Evolutionary conservation across 2,888 invertebrate species (phyloP).

Genomic region (Clistopyga incitator): DNA sequence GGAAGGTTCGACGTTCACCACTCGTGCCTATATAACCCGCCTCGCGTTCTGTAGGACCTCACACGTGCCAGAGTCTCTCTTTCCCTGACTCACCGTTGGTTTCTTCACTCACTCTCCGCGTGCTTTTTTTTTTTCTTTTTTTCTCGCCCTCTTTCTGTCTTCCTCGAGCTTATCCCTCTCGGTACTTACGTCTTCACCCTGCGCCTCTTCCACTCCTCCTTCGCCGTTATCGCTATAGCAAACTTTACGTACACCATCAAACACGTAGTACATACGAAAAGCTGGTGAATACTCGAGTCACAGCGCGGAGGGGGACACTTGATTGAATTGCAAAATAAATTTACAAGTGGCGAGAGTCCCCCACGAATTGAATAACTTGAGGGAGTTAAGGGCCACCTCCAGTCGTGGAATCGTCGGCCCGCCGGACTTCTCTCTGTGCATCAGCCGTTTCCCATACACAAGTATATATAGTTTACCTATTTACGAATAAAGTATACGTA

Average conservation of each 20-base stretch:
- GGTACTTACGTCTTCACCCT: constrained; percentile 44
- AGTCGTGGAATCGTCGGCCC: constrained; percentile 55
- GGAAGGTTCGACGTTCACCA: constrained; percentile 43
- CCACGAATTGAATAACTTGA: constrained; percentile 76
- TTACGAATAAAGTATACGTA: constrained; percentile 38
- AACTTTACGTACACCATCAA: constrained; percentile 47
- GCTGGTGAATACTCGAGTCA: constrained; percentile 55
- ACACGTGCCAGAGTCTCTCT: constrained; percentile 60
- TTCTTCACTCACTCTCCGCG: constrained; percentile 27
- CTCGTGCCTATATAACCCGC: constrained; percentile 25
- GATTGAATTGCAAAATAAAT: constrained; percentile 77
- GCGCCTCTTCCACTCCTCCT: neutral
- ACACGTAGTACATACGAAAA: constrained; percentile 49
- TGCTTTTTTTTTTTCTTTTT: too few species aligned
- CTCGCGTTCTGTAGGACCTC: constrained; percentile 52
- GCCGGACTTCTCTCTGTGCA: constrained; percentile 42
- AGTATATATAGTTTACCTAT: constrained; percentile 32
- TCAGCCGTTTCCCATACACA: constrained; percentile 7
- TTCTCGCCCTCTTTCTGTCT: constrained; percentile 39
- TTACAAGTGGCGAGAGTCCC: constrained; percentile 74
- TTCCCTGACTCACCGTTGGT: constrained; percentile 41
- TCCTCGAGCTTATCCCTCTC: constrained; percentile 46
- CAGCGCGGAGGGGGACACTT: constrained; percentile 67
- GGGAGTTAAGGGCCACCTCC: constrained; percentile 73
- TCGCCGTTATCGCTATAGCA: constrained; percentile 35